Conservation (phyloP, 2,888 invertebrate genomes). For the Prionchulus punctatus region DNA sequence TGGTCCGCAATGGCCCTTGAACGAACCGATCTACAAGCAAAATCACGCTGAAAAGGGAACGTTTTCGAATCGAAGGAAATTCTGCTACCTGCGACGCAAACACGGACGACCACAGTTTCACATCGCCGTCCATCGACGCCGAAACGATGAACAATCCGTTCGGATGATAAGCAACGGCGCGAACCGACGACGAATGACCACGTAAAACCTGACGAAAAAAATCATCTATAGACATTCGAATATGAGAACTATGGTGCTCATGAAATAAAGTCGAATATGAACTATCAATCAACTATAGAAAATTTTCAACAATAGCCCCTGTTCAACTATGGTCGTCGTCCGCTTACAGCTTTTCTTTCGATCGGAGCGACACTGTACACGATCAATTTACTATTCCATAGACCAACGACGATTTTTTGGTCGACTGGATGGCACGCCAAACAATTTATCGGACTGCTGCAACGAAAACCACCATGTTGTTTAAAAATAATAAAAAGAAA, state of each 20-base stretch:
- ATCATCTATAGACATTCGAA: too few species aligned
- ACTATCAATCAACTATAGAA: too few species aligned
- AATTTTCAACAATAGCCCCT: too few species aligned
- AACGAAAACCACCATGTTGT: too few species aligned
- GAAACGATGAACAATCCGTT: constrained; percentile 34
- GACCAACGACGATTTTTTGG: constrained; percentile 31
- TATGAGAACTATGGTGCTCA: too few species aligned
- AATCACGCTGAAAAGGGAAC: too few species aligned
- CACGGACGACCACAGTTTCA: constrained; percentile 36
- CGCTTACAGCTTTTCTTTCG: constrained; percentile 31
- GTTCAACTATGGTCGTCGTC: too few species aligned
- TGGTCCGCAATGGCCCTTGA: background rate
- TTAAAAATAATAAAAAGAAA: too few species aligned
- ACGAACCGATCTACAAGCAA: too few species aligned
- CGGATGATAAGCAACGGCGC: constrained; percentile 32
- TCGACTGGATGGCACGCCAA: constrained; percentile 33
- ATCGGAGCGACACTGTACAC: constrained; percentile 32
- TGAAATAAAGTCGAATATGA: too few species aligned
- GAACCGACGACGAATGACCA: constrained; percentile 32
- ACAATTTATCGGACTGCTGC: constrained; percentile 32
- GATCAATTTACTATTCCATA: constrained; percentile 32
- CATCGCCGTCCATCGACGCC: constrained; percentile 29
- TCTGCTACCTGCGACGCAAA: constrained; percentile 21
- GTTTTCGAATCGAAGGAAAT: too few species aligned
- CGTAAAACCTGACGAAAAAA: constrained; percentile 27